phyloP scores from a whole-genome alignment of 37 sponge, comb jelly and placozoan genomes.

The Sycon ciliatum region DNA sequence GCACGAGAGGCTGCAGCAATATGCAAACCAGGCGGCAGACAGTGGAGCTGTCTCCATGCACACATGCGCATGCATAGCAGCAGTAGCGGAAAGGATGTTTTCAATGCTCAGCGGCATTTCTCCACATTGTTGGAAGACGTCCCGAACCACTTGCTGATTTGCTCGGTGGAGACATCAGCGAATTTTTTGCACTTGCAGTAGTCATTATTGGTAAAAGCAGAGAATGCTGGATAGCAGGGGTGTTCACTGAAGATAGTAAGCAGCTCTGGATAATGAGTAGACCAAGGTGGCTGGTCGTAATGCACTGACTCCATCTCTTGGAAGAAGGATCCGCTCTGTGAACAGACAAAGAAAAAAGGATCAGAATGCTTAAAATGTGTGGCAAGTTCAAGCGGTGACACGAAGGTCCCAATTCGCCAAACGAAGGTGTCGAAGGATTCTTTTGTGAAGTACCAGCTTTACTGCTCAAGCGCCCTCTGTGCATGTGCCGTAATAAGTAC shows the following conservation, averaged over 20 bases:
- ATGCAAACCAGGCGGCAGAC: too few relatives aligned
- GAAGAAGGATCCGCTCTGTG: conserved; percentile 27
- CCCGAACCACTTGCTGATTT: neutral
- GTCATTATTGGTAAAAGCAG: conserved; percentile 3
- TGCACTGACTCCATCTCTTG: conserved; percentile 29
- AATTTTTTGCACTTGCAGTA: conserved; percentile 22
- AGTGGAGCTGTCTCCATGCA: too few relatives aligned
- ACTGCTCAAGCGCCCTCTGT: too few relatives aligned
- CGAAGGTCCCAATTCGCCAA: too few relatives aligned
- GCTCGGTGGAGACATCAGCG: conserved; percentile 11
- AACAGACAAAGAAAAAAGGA: neutral
- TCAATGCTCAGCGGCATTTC: too few relatives aligned
- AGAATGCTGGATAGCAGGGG: conserved; percentile 32
- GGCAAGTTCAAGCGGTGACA: too few relatives aligned
- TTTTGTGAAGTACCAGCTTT: too few relatives aligned
- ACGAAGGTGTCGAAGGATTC: too few relatives aligned
- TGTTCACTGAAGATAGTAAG: conserved; percentile 33
- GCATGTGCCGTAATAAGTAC: too few relatives aligned
- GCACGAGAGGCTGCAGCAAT: too few relatives aligned
- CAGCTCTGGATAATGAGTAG: conserved; percentile 26
- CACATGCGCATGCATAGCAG: too few relatives aligned
- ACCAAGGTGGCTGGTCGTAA: conserved; percentile 40
- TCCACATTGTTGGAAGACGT: neutral
- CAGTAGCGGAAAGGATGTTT: too few relatives aligned
- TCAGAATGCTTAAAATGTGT: neutral